These are phyloP conservation scores for Mesembrinibis cayennensis DNA, from an alignment of 2,113 vertebrate species.

Conservation along the genomic window DNA sequence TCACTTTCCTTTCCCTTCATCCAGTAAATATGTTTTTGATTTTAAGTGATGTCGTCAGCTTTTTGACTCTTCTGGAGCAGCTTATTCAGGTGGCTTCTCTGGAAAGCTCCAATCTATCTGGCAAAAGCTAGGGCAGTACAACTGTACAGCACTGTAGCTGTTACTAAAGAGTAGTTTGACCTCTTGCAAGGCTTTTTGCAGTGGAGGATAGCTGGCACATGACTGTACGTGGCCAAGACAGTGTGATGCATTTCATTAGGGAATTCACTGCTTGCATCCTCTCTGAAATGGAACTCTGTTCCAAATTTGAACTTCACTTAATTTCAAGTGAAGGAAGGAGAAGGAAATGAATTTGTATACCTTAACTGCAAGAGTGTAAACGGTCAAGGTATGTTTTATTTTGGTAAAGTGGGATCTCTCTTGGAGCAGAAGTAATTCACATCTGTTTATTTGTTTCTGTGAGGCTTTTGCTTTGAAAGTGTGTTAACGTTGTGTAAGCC, in stretches of 20 bases:
- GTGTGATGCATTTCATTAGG: neutral
- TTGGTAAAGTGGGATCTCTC: neutral
- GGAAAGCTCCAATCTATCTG: neutral
- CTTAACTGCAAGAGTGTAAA: neutral
- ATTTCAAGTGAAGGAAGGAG: neutral
- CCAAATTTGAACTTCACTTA: neutral
- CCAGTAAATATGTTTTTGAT: neutral
- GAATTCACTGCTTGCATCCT: neutral
- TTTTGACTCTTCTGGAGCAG: neutral
- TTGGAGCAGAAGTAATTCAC: neutral
- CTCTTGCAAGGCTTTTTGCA: neutral
- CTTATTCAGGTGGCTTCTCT: neutral
- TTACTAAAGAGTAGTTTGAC: neutral
- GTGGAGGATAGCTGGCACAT: accelerated
- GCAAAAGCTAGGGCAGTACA: neutral
- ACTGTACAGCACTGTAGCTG: neutral
- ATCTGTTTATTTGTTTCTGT: neutral
- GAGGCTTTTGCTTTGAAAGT: neutral
- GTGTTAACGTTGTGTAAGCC: neutral
- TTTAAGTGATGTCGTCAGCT: neutral
- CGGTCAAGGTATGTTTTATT: neutral
- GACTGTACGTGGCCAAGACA: accelerated
- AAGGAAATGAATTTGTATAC: neutral
- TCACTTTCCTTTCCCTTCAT: neutral
- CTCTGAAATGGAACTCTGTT: neutral